Conservation (phyloP, 2,113 vertebrate genomes). For the Anhinga anhinga region DNA sequence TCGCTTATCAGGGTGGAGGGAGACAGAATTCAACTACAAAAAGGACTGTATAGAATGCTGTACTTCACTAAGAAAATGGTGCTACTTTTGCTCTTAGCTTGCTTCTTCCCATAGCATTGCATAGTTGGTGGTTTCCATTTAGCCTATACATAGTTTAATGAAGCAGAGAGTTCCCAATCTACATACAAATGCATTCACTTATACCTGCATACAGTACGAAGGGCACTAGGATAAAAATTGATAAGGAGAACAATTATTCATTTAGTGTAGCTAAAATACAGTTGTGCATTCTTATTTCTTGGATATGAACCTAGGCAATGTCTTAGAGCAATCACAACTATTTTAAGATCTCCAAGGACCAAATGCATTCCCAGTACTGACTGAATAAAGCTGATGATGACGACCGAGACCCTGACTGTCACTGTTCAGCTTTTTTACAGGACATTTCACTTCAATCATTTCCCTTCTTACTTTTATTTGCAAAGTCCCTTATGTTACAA, state of each 20-base stretch:
- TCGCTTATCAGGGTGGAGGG: not conserved
- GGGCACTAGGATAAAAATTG: not conserved
- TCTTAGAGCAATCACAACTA: not conserved
- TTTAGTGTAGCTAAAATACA: not conserved
- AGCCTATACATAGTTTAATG: not conserved
- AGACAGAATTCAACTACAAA: not conserved
- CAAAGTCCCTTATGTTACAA: conserved; percentile 9
- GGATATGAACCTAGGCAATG: not conserved
- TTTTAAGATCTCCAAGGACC: not conserved
- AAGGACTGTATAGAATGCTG: not conserved
- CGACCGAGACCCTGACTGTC: not conserved
- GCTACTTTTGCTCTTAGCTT: not conserved
- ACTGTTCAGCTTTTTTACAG: not conserved
- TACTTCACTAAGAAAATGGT: not conserved
- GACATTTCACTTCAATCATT: not conserved
- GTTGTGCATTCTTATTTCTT: not conserved
- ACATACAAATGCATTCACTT: not conserved
- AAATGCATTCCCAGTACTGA: not conserved
- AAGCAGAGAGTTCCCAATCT: not conserved
- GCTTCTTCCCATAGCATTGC: not conserved
- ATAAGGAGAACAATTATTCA: not conserved
- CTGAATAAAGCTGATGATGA: not conserved
- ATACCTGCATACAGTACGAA: not conserved
- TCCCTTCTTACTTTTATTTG: not conserved
- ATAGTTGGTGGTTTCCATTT: not conserved